phyloP scores from a whole-genome alignment of 2,888 invertebrate genomes.

The Tipula helvola region DNA sequence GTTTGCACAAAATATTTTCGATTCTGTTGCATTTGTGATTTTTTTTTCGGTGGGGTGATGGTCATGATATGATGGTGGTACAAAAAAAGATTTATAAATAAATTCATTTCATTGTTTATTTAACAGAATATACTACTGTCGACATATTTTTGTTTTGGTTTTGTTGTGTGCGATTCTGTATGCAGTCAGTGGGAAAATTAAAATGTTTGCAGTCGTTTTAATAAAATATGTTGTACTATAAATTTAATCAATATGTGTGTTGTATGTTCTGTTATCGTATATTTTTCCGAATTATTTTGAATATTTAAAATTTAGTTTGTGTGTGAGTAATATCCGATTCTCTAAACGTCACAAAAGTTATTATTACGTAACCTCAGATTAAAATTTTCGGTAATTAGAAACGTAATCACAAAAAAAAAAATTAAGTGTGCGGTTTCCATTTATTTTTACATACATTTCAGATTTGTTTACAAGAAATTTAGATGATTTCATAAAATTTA shows the following conservation, averaged over 20 bases:
- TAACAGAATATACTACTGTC: not conserved
- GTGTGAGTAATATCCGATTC: not conserved
- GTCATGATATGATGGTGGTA: too few relatives aligned
- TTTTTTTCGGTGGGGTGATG: not conserved
- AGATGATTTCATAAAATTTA: not conserved
- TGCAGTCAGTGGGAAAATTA: not conserved
- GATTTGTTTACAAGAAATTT: not conserved
- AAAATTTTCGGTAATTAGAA: not conserved
- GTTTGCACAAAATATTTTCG: not conserved
- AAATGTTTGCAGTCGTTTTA: not conserved
- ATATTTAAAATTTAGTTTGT: not conserved
- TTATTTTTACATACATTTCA: not conserved
- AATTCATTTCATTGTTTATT: not conserved
- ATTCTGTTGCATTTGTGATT: not conserved
- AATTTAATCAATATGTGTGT: not conserved
- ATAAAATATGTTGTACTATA: not conserved
- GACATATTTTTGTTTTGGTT: not conserved
- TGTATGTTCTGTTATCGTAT: not conserved
- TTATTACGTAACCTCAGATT: not conserved
- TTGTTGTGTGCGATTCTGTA: not conserved
- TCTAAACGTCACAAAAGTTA: not conserved
- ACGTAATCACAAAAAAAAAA: not conserved
- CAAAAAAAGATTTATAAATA: not conserved
- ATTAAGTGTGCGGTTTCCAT: not conserved
- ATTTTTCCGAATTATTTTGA: not conserved